Evolutionary conservation across 2,797 vertebrate species (phyloP), one percentile per base, ranked within the genome.

Genomic region (Peromyscus eremicus): DNA sequence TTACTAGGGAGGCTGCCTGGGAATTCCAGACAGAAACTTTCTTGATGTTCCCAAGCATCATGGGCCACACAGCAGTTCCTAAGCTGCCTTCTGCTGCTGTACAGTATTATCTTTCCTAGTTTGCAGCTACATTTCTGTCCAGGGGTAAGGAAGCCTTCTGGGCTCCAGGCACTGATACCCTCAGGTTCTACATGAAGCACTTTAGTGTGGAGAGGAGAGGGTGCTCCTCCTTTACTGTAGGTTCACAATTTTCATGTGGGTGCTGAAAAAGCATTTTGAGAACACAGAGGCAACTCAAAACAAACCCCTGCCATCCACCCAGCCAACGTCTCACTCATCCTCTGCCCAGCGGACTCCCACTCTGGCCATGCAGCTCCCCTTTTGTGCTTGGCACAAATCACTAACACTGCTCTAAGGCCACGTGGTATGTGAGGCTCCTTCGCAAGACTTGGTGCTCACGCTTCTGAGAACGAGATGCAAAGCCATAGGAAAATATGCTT

Each of bases 151-250:
- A 92, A 95, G 81, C 27, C 14, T 49, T 0, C 71, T 5, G 49
- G 76, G n/a, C 43, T 0, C 0, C 37, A 71, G 79, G 0, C 62
- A 85, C 27, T 10, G 91, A 5, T 17, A 29, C n/a, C 46, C 66
- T 76, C 46, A 6, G 64, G 57, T 79, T 71, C 89, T 0, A 87
- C 4, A 64, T 55, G 23, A 66, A 64, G 34, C 17, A 34, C 89
- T 66, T 10, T 4, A 57, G 1, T 5, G 68, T 46, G 13, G 83
- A 32, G 16, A 46, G 6, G 0, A 87, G n/a, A 5, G 57, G 23
- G 43, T 68, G 66, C 12, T 73, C 82, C 12, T 73, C 82, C 91
- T 90, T 90, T 37, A 91, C 86, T 93, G 49, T 12, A 81, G 84
- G 34, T 79, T 94, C 34, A 32, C 17, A 40, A 19, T 89, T 55